phyloP scores from a whole-genome alignment of 2,888 invertebrate genomes.

The Lycia hirtaria region DNA sequence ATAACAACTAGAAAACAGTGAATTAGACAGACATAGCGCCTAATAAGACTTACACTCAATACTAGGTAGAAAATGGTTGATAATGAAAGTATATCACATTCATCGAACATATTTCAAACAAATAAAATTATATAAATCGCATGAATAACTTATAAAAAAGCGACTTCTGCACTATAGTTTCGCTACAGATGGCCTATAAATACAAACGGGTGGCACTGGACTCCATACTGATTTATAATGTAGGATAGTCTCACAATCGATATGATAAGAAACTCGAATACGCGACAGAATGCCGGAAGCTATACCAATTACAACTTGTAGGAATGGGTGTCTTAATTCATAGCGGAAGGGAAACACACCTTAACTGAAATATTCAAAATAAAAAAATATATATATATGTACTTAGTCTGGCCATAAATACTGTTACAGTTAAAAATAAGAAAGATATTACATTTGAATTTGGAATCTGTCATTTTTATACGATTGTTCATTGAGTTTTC shows the following conservation, averaged over 20 bases:
- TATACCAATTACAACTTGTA: slow-evolving; percentile 32
- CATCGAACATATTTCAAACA: too few species aligned
- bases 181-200: background rate
- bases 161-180: too few species aligned
- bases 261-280: slow-evolving; percentile 35
- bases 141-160: too few species aligned
- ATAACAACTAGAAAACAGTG: background rate
- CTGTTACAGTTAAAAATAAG: too few species aligned
- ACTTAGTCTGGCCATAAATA: too few species aligned
- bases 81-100: too few species aligned
- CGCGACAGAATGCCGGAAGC: slow-evolving; percentile 46
- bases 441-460: too few species aligned
- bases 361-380: background rate
- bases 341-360: background rate
- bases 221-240: slow-evolving; percentile 15
- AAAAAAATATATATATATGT: too few species aligned
- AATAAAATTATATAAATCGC: too few species aligned
- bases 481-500: too few species aligned
- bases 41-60: background rate
- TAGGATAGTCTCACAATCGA: slow-evolving; percentile 34
- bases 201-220: background rate
- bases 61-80: too few species aligned
- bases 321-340: slow-evolving; percentile 18
- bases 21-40: background rate
- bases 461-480: too few species aligned